Conservation (phyloP, 2,797 vertebrate species). For the Tragelaphus eurycerus region DNA sequence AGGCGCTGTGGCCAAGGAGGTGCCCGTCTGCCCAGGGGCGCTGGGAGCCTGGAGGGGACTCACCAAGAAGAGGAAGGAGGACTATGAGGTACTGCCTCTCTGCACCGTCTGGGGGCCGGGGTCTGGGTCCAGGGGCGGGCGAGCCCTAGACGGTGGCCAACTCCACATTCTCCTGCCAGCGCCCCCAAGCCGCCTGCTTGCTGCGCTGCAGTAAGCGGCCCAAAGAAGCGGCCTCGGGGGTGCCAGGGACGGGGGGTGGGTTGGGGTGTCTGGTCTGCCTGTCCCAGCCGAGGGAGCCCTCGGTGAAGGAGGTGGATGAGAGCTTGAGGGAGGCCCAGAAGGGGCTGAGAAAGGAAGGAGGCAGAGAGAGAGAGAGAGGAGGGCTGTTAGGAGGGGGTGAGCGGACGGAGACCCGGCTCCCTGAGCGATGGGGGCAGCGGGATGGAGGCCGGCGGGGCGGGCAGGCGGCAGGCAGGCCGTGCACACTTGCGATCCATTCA, state of each 20-base stretch:
- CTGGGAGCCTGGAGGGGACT: accelerated
- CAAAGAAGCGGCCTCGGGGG: not conserved
- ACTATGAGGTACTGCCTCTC: no score
- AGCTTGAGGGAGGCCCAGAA: constrained; percentile 33
- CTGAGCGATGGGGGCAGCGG: constrained; percentile 81
- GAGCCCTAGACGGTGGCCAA: not conserved
- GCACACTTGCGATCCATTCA: constrained; percentile 83
- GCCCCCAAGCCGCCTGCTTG: not conserved
- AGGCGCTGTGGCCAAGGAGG: not conserved
- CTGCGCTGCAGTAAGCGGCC: constrained; percentile 36
- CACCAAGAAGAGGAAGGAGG: not conserved
- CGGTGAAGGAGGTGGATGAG: not conserved
- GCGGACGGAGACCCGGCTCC: constrained; percentile 45
- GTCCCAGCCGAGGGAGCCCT: not conserved
- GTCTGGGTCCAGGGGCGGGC: not conserved
- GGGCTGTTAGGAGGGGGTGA: constrained; percentile 72
- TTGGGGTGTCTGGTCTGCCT: not conserved
- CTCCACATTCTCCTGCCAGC: not conserved
- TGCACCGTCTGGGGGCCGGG: no score
- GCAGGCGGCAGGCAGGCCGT: constrained; percentile 72
- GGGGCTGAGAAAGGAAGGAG: constrained; percentile 49
- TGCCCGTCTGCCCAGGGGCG: not conserved
- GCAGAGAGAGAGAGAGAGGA: constrained; percentile 59
- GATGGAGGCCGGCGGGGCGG: constrained; percentile 67
- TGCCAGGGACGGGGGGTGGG: not conserved